A percentile compares a stretch with the other conserved stretches of the same genome.
Conservation (phyloP, 1,140 invertebrate genomes). For the Laodelphax striatellus region DNA sequence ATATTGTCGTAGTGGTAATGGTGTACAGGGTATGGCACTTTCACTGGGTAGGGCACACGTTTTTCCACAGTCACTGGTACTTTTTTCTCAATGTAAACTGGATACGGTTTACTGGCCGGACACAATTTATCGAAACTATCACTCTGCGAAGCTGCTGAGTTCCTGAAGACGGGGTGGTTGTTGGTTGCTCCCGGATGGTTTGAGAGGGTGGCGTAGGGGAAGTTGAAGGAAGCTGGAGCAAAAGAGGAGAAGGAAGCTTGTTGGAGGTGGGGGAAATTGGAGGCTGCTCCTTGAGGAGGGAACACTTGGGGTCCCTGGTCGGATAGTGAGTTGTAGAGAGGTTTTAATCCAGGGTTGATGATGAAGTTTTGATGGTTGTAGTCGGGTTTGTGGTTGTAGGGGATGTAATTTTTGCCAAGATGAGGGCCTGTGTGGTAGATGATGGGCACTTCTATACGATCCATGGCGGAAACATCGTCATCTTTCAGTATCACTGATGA, state of each 20-base stretch:
- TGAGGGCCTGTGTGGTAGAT: neutral
- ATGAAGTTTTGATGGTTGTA: neutral
- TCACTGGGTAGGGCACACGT: neutral
- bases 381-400: neutral
- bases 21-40: neutral
- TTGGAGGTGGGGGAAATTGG: neutral
- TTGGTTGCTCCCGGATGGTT: neutral
- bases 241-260: neutral
- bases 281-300: neutral
- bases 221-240: neutral
- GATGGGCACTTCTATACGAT: neutral
- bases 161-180: neutral
- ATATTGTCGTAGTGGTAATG: neutral
- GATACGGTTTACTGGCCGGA: neutral
- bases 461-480: neutral
- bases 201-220: neutral
- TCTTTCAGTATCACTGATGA: neutral
- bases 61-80: neutral
- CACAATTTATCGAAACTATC: neutral
- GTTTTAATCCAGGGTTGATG: neutral
- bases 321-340: neutral
- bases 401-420: neutral
- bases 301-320: neutral
- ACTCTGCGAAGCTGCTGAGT: neutral
- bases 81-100: neutral